A percentile compares a stretch with the other conserved stretches of the same genome.
Evolutionary conservation across 2,113 vertebrate species (phyloP).

Genomic region (Phrynosoma blainvillii): DNA sequence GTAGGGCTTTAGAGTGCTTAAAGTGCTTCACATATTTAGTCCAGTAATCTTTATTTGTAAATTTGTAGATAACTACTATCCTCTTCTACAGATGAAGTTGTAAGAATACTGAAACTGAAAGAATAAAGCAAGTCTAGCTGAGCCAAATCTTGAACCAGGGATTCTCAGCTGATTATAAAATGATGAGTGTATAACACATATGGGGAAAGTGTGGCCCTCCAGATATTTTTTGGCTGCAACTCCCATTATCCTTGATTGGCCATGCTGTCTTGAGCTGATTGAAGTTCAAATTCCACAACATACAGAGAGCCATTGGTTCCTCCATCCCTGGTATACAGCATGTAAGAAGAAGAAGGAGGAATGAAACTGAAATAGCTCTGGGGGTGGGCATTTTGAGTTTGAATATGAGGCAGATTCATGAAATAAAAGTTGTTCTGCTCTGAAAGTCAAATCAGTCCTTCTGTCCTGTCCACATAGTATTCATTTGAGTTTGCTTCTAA

Average conservation of each 20-base stretch:
- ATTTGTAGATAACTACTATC: not conserved
- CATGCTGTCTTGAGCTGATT: not conserved
- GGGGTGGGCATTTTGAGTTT: not conserved
- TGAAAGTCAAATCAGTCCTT: not conserved
- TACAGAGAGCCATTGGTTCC: not conserved
- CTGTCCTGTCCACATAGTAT: not conserved
- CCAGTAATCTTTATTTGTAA: too few species aligned
- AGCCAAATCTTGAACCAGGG: not conserved
- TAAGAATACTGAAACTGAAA: not conserved
- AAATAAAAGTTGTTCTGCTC: not conserved
- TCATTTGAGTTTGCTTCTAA: slow-evolving; percentile 24
- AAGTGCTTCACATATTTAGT: not conserved
- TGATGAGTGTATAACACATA: not conserved
- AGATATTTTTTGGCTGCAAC: not conserved
- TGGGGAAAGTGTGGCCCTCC: not conserved
- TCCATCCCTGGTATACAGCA: not conserved
- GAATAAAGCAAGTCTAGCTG: not conserved
- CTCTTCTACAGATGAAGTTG: not conserved
- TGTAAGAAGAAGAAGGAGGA: not conserved
- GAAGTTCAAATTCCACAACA: not conserved
- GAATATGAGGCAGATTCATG: not conserved
- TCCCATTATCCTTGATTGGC: not conserved
- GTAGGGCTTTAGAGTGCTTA: not conserved
- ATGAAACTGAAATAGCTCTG: not conserved
- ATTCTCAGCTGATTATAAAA: not conserved